Evolutionary conservation across 2,113 vertebrate genomes (phyloP), one percentile per base, ranked within the genome.

Genomic region (Lanius ludovicianus): DNA sequence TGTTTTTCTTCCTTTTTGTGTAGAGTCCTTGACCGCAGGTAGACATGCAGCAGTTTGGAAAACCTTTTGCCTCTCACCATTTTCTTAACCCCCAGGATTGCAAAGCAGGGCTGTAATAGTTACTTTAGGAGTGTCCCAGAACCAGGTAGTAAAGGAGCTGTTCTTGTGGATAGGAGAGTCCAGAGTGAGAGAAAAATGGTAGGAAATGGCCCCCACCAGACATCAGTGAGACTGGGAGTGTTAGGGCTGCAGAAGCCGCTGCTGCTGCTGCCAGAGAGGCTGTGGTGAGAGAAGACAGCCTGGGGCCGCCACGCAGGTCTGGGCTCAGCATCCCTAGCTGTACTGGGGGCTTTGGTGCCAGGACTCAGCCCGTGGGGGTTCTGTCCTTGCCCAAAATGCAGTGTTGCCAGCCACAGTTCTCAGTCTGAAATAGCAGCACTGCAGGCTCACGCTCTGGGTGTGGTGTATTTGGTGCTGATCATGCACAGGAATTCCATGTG

Each of bases 361-460:
- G 65, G 30, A n/a, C 42, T n/a, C 57, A 85, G 67, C 41, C 42
- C 7, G 0, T 6, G 46, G 49, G 56, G 33, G 39, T 68, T 25
- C 46, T 13, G 7, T 64, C 39, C 24, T 63, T 65, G 33, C 46
- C 44, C 53, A 15, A 2, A 46, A 19, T 15, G 37, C 37, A 9
- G 28, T 2, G 11, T 11, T 14, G 13, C 13, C 37, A 42, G 44
- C 53, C 7, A 2, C 0, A 0, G 41, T 41, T 37, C 0, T 1
- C 18, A 11, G 28, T 39, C 18, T 55, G 53, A 59, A 47, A 3
- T 9, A 17, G 28, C 0, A 0, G 30, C 56, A 9, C 6, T 19
- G 52, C 44, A 31, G 19, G 31, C 56, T 88, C 33, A 7, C 0
- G 0, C 55, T 70, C 68, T 11, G 60, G 24, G 15, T 47, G 12